These are phyloP conservation scores for Apeira syringaria DNA, from an alignment of 2,888 invertebrate genomes.

Conservation along the genomic window DNA sequence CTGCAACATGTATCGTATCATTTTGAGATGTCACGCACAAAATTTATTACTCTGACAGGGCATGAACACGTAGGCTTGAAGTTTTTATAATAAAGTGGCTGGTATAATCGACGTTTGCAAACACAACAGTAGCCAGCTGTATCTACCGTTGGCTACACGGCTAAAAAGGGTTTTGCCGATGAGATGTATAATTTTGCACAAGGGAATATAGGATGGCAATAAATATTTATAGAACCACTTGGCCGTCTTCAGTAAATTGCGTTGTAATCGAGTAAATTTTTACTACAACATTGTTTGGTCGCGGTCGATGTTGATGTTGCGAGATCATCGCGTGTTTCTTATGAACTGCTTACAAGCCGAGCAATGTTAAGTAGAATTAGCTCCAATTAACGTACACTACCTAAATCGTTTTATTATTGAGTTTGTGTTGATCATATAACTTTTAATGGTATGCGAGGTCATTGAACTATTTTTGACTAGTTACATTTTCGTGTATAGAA, in stretches of 20 bases:
- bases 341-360: slow-evolving; percentile 29
- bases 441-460: slow-evolving; percentile 35
- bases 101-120: slow-evolving; percentile 41
- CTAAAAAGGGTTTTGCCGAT: slow-evolving; percentile 50
- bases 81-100: slow-evolving; percentile 47
- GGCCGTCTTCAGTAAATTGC: slow-evolving; percentile 70
- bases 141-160: slow-evolving; percentile 57
- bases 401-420: slow-evolving; percentile 69
- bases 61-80: slow-evolving; percentile 34
- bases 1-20: slow-evolving; percentile 47
- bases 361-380: slow-evolving; percentile 62
- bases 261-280: slow-evolving; percentile 70
- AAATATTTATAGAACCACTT: slow-evolving; percentile 78
- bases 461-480: slow-evolving; percentile 16
- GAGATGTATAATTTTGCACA: slow-evolving; percentile 59
- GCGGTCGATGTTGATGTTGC: slow-evolving; percentile 18
- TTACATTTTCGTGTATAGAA: too few species aligned
- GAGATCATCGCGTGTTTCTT: slow-evolving; percentile 8
- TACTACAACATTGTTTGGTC: slow-evolving; percentile 47
- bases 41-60: slow-evolving; percentile 38
- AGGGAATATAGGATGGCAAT: slow-evolving; percentile 58
- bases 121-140: slow-evolving; percentile 47
- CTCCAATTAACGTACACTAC: slow-evolving; percentile 62
- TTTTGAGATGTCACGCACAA: slow-evolving; percentile 47
- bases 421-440: slow-evolving; percentile 56